These are phyloP conservation scores for Psilopogon haemacephalus DNA, from an alignment of 2,113 vertebrate species.

Conservation along the genomic window DNA sequence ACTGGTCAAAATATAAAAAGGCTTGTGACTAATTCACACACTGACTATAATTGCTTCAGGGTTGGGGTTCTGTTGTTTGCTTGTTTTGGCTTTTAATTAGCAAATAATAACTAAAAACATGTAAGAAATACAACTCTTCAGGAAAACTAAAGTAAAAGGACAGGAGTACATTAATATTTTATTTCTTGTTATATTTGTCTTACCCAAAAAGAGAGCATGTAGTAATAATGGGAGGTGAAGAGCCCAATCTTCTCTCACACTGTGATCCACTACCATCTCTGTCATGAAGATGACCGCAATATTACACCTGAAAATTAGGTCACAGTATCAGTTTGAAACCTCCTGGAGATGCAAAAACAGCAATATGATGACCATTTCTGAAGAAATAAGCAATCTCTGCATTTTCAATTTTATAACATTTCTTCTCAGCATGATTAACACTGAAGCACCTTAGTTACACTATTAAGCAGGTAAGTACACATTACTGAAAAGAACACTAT, in stretches of 20 bases:
- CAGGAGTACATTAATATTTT: not conserved
- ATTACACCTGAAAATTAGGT: slow-evolving; percentile 85
- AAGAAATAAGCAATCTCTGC: not conserved
- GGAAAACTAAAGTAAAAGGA: not conserved
- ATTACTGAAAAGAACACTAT: not conserved
- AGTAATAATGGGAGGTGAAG: slow-evolving; percentile 92
- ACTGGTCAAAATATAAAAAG: not conserved
- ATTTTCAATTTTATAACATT: not conserved
- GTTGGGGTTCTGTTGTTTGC: not conserved
- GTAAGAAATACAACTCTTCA: not conserved
- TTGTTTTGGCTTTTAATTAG: too few species aligned
- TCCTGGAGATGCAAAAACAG: not conserved
- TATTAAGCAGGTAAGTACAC: not conserved
- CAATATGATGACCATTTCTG: not conserved
- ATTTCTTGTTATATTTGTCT: slow-evolving; percentile 21
- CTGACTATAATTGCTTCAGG: not conserved
- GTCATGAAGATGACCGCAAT: slow-evolving; percentile 99
- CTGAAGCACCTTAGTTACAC: not conserved
- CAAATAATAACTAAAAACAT: not conserved
- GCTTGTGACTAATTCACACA: not conserved
- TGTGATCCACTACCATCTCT: slow-evolving; percentile 99
- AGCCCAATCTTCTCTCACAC: slow-evolving; percentile 97
- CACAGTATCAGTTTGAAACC: not conserved
- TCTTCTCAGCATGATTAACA: not conserved
- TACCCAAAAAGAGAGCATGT: slow-evolving; percentile 96